phyloP scores from a whole-genome alignment of 1,140 invertebrate species.

The Drosophila teissieri region DNA sequence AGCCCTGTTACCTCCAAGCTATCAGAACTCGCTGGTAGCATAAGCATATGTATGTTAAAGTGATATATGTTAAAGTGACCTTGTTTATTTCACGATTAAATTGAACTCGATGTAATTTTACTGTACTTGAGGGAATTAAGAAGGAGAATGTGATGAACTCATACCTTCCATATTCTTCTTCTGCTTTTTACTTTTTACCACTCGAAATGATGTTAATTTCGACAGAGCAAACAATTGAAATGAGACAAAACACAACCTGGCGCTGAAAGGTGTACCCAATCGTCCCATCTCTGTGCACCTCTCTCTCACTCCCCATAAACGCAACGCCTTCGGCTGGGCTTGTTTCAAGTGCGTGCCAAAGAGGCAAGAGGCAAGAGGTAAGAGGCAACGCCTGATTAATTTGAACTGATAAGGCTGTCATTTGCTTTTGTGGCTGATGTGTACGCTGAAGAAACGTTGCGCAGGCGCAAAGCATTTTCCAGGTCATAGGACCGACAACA shows the following conservation, averaged over 20 bases:
- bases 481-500: slow-evolving; percentile 65
- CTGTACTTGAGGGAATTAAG: slow-evolving; percentile 11
- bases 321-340: slow-evolving; percentile 10
- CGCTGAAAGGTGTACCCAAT: slow-evolving; percentile 55
- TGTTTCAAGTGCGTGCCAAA: slow-evolving; percentile 54
- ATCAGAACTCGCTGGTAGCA: no score
- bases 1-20: no score
- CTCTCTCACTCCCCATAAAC: not conserved
- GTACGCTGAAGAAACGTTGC: slow-evolving; percentile 69
- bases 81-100: not conserved
- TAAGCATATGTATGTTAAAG: no score
- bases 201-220: slow-evolving; percentile 62
- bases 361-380: slow-evolving; percentile 52
- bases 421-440: slow-evolving; percentile 72
- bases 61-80: no score
- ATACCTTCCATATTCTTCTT: not conserved
- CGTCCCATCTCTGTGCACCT: not conserved
- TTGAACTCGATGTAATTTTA: not conserved
- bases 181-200: slow-evolving; percentile 12
- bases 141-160: not conserved
- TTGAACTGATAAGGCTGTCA: slow-evolving; percentile 77
- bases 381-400: slow-evolving; percentile 78
- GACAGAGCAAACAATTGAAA: slow-evolving; percentile 71
- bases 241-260: slow-evolving; percentile 44
- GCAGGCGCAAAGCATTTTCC: slow-evolving; percentile 76